Conservation (phyloP, 2,888 invertebrate genomes). For the Mayetiola destructor region DNA sequence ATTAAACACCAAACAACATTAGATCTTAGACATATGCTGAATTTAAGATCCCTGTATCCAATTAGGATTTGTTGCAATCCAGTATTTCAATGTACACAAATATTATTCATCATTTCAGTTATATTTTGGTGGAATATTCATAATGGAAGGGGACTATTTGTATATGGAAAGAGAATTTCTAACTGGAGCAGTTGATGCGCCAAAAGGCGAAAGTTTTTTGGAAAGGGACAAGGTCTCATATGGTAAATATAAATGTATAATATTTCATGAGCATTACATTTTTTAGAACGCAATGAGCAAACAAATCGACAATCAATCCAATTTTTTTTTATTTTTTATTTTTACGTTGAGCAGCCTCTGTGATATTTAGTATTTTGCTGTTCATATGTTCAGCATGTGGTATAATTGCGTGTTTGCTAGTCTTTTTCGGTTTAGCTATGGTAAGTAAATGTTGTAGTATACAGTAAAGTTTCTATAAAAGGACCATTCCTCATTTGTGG, state of each 20-base stretch:
- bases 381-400: constrained; percentile 53
- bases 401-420: constrained; percentile 48
- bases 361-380: constrained; percentile 52
- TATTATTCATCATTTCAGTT: constrained; percentile 35
- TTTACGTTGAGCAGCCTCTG: constrained; percentile 52
- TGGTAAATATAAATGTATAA: constrained; percentile 23
- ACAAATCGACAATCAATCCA: background rate
- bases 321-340: constrained; percentile 12
- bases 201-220: constrained; percentile 43
- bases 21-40: background rate
- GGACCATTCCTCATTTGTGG: too few relatives aligned
- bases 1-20: background rate
- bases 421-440: constrained; percentile 50
- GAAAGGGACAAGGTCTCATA: constrained; percentile 38
- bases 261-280: background rate
- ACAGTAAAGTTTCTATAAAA: too few relatives aligned
- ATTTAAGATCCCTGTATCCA: background rate
- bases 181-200: constrained; percentile 41
- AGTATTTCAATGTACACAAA: background rate
- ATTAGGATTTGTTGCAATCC: too few relatives aligned
- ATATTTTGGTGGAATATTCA: constrained; percentile 49
- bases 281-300: background rate
- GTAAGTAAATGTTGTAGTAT: constrained; percentile 42
- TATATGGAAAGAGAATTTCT: constrained; percentile 52
- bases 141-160: constrained; percentile 48